Percentiles rank a stretch among this genome's conserved stretches.
These are phyloP conservation scores for Cordylochernes scorpioides DNA, from an alignment of 2,888 invertebrate species.

Conservation along the genomic window DNA sequence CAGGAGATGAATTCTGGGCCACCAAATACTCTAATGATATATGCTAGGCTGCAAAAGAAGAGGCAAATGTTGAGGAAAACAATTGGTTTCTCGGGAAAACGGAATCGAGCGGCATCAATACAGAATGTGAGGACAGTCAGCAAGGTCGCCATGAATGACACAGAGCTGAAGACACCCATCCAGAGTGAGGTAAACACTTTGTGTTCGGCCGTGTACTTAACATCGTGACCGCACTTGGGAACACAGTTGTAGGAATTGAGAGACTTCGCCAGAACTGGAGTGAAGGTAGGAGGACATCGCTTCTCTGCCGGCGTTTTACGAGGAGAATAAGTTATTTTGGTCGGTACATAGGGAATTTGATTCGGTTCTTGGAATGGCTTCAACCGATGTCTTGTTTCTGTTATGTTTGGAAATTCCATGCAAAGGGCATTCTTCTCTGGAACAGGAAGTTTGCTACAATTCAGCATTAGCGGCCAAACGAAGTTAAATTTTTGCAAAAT, in stretches of 20 bases:
- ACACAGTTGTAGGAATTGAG: constrained; percentile 23
- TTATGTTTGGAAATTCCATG: constrained; percentile 33
- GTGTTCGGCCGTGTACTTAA: constrained; percentile 36
- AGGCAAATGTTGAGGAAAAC: constrained; percentile 24
- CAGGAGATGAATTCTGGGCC: constrained; percentile 24
- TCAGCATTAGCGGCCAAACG: constrained; percentile 41
- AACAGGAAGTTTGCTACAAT: constrained; percentile 52
- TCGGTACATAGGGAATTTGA: background rate
- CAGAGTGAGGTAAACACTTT: constrained; percentile 42
- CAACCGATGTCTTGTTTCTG: constrained; percentile 14
- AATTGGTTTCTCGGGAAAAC: constrained; percentile 25
- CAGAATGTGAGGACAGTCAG: constrained; percentile 23
- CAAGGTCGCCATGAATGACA: constrained; percentile 32
- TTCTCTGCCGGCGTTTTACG: background rate
- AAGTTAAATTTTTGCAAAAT: constrained; percentile 35
- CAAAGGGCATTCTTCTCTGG: constrained; percentile 34
- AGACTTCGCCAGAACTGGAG: constrained; percentile 20
- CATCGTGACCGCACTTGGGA: constrained; percentile 34
- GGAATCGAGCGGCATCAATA: constrained; percentile 23
- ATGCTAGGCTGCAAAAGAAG: constrained; percentile 21
- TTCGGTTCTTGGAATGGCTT: background rate
- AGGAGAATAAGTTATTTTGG: background rate
- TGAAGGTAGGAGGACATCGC: constrained; percentile 33
- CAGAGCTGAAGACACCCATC: constrained; percentile 45
- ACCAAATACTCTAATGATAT: constrained; percentile 22